Percentiles rank a stretch among this genome's conserved stretches.
Evolutionary conservation across 92 coral and sea anemone species (phyloP).

Genomic region (Zoanthus sansibaricus): DNA sequence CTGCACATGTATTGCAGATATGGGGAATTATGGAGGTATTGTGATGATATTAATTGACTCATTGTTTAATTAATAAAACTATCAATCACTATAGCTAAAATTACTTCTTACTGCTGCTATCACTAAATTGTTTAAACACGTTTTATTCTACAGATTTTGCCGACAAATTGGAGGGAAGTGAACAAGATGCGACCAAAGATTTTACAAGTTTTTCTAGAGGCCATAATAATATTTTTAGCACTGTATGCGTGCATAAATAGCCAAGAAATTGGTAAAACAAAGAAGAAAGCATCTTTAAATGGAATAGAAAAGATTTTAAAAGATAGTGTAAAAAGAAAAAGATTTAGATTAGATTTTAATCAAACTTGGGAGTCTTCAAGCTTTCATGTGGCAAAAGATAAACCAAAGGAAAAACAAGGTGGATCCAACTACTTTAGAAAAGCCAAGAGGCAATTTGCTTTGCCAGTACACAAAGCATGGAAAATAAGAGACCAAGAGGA

Average conservation of each 20-base stretch:
- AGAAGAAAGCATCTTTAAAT: background rate
- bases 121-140: background rate
- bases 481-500: conserved; percentile 9
- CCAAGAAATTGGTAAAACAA: background rate
- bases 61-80: too few species aligned
- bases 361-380: background rate
- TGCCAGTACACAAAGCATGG: background rate
- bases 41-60: too few species aligned
- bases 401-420: background rate
- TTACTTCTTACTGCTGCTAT: background rate
- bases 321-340: background rate
- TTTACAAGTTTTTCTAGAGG: background rate
- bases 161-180: background rate
- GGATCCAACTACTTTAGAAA: background rate
- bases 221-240: conserved; percentile 11
- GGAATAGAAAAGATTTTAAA: background rate
- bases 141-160: background rate
- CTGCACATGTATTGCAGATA: too few species aligned
- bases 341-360: background rate
- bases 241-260: background rate
- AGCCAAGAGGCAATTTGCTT: background rate
- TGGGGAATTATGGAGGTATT: too few species aligned
- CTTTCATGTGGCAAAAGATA: background rate
- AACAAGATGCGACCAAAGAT: background rate
- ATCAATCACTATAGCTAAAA: too few species aligned